Evolutionary conservation across 2,113 vertebrate genomes (phyloP).

Genomic region (Menidia beryllina): DNA sequence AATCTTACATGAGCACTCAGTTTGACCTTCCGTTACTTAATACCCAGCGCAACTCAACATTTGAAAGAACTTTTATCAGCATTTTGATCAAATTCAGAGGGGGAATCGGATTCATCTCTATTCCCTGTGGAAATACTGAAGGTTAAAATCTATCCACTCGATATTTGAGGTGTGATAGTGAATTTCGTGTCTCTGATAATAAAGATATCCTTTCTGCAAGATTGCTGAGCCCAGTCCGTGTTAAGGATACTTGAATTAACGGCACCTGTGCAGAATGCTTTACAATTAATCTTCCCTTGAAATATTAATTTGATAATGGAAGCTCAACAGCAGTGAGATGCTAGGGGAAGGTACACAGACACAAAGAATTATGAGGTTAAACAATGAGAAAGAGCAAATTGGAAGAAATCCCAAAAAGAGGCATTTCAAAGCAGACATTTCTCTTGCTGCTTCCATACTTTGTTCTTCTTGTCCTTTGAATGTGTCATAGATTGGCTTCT

Average conservation of each 20-base stretch:
- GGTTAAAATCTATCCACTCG: constrained; percentile 69
- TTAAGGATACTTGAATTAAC: constrained; percentile 8
- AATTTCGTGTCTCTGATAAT: constrained; percentile 61
- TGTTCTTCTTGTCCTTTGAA: constrained; percentile 32
- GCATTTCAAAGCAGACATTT: not conserved
- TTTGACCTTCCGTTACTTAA: constrained; percentile 77
- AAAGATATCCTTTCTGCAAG: constrained; percentile 42
- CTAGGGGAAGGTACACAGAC: not conserved
- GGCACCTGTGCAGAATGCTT: not conserved
- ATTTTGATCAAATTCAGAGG: constrained; percentile 74
- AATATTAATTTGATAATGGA: not conserved
- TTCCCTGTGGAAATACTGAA: constrained; percentile 58
- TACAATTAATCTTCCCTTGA: constrained; percentile 19
- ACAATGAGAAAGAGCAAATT: not conserved
- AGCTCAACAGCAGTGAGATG: constrained; percentile 12
- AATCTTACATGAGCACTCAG: constrained; percentile 73
- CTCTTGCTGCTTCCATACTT: not conserved
- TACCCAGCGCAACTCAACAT: constrained; percentile 69
- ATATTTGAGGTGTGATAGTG: constrained; percentile 71
- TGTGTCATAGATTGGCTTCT: constrained; percentile 37
- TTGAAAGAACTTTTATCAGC: constrained; percentile 76
- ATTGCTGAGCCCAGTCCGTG: constrained; percentile 2
- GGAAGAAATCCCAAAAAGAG: not conserved
- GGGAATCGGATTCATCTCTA: constrained; percentile 66
- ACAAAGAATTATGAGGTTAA: not conserved